Evolutionary conservation across 2,888 invertebrate genomes (phyloP).

Genomic region (Hydriomena furcata): DNA sequence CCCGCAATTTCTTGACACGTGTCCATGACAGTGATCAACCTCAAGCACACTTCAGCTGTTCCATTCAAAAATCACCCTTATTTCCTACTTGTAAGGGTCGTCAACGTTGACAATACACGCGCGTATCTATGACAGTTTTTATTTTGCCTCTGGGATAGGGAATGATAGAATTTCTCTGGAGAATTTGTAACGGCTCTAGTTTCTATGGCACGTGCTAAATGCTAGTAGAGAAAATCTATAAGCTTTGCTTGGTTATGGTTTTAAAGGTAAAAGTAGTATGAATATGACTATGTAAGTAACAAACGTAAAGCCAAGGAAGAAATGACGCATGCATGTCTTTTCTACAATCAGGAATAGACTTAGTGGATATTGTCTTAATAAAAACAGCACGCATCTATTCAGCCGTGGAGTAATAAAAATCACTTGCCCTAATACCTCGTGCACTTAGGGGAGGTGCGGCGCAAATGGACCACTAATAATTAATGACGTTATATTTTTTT

Average conservation of each 20-base stretch:
- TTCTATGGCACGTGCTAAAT: slow-evolving; percentile 20
- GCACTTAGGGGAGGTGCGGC: slow-evolving; percentile 38
- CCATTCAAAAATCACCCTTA: slow-evolving; percentile 18
- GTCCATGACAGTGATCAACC: slow-evolving; percentile 20
- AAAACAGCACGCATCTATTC: slow-evolving; percentile 11
- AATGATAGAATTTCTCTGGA: slow-evolving; percentile 18
- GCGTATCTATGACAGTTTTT: slow-evolving; percentile 10
- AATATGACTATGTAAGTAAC: too few relatives aligned
- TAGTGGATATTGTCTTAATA: slow-evolving; percentile 4
- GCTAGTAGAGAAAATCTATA: not conserved
- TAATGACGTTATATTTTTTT: slow-evolving; percentile 38
- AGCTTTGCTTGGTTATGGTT: not conserved
- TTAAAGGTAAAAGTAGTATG: too few relatives aligned
- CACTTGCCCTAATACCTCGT: slow-evolving; percentile 27
- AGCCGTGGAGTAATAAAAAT: slow-evolving; percentile 31
- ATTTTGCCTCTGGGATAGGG: slow-evolving; percentile 18
- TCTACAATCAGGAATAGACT: not conserved
- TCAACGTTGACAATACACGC: not conserved
- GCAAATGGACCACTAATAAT: slow-evolving; percentile 42
- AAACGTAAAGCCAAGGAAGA: too few relatives aligned
- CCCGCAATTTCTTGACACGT: slow-evolving; percentile 36
- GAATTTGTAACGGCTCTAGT: slow-evolving; percentile 15
- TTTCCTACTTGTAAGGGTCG: not conserved
- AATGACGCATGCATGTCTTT: too few relatives aligned
- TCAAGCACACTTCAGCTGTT: not conserved